phyloP scores from a whole-genome alignment of 92 coral and sea anemone genomes.

The Palythoa caribaeorum region DNA sequence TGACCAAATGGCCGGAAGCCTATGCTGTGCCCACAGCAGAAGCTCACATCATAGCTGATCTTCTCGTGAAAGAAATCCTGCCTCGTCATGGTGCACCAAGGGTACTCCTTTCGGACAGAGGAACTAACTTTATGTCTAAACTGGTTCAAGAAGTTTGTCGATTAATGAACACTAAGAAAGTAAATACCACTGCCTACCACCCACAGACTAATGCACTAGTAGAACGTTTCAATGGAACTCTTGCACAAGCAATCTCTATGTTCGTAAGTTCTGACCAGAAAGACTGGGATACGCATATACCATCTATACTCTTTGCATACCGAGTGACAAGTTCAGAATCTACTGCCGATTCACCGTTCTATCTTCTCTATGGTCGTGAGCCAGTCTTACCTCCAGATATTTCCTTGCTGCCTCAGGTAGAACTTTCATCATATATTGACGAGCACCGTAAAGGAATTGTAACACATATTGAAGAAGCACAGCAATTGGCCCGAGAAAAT shows the following conservation, averaged over 20 bases:
- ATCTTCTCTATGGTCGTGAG: conserved; percentile 38
- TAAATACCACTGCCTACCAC: not conserved
- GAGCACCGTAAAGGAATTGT: conserved; percentile 61
- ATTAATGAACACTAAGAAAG: not conserved
- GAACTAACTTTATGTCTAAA: conserved; percentile 54
- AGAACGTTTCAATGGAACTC: conserved; percentile 52
- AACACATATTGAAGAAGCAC: conserved; percentile 41
- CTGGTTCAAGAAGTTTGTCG: conserved; percentile 51
- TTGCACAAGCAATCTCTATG: conserved; percentile 46
- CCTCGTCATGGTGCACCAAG: not conserved
- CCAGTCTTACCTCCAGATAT: conserved; percentile 33
- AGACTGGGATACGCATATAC: conserved; percentile 60
- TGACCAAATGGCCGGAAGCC: conserved; percentile 75
- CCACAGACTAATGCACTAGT: not conserved
- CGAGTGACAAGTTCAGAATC: conserved; percentile 31
- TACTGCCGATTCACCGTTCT: conserved; percentile 57
- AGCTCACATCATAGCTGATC: conserved; percentile 51
- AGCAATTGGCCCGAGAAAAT: conserved; percentile 36
- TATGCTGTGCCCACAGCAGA: conserved; percentile 60
- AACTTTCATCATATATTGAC: conserved; percentile 13
- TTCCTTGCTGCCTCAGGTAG: conserved; percentile 32
- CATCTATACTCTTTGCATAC: conserved; percentile 45
- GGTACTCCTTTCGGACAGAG: conserved; percentile 57
- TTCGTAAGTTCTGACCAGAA: conserved; percentile 49
- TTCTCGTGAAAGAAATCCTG: conserved; percentile 51